A percentile compares a stretch with the other conserved stretches of the same genome.
These are phyloP conservation scores for Phyllostomus discolor DNA, from an alignment of 2,113 vertebrate genomes.

Conservation along the genomic window DNA sequence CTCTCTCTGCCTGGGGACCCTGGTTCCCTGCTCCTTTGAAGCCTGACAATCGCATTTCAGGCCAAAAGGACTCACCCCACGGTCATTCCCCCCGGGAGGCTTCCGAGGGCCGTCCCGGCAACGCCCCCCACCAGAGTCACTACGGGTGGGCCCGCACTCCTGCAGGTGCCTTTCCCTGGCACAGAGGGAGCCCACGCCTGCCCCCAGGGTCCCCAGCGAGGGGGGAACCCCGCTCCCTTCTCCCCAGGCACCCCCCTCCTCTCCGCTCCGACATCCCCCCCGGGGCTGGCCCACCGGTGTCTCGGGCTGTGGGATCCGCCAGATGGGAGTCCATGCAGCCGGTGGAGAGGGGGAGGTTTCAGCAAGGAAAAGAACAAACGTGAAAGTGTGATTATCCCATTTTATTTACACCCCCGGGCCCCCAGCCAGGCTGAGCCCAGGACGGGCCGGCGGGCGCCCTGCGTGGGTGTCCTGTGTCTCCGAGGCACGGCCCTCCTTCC, in stretches of 20 bases:
- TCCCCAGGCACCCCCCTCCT: too few relatives aligned
- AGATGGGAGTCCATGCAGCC: too few relatives aligned
- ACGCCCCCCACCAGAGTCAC: too few relatives aligned
- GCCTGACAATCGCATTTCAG: background rate
- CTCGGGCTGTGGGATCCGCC: too few relatives aligned
- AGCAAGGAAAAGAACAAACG: constrained; percentile 16
- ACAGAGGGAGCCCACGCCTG: background rate
- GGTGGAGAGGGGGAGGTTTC: background rate
- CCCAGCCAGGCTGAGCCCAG: background rate
- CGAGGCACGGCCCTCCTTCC: background rate
- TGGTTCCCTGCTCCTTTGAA: background rate
- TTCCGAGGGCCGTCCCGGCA: too few relatives aligned
- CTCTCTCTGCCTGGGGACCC: too few relatives aligned
- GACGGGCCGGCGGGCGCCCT: background rate
- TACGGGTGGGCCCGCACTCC: too few relatives aligned
- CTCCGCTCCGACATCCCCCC: background rate
- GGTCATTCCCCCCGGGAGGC: background rate
- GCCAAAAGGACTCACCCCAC: background rate
- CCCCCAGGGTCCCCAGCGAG: too few relatives aligned
- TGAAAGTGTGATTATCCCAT: constrained; percentile 19
- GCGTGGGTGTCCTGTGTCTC: background rate
- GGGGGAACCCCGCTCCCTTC: too few relatives aligned
- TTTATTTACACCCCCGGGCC: background rate
- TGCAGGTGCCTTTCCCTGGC: fast-evolving
- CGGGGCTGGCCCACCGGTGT: background rate